These are phyloP conservation scores for Cavia aperea DNA, from an alignment of 2,113 vertebrate genomes.

Conservation along the genomic window DNA sequence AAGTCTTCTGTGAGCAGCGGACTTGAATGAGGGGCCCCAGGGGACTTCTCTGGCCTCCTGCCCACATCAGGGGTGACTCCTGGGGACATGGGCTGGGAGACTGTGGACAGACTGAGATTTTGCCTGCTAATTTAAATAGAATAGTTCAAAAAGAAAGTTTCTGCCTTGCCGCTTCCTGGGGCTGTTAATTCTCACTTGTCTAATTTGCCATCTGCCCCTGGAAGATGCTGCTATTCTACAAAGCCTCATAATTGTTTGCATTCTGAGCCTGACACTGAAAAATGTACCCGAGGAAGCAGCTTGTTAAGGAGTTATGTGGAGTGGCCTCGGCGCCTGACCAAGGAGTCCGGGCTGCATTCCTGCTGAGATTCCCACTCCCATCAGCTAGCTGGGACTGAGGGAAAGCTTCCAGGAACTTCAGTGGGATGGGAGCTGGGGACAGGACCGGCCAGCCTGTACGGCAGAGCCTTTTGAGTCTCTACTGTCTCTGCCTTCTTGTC, in stretches of 20 bases:
- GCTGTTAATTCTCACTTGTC: slow-evolving; percentile 21
- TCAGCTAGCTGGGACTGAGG: slow-evolving; percentile 26
- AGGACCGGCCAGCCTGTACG: background rate
- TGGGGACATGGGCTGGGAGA: background rate
- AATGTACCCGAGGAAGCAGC: slow-evolving; percentile 58
- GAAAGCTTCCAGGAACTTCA: slow-evolving; percentile 59
- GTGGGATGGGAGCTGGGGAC: slow-evolving; percentile 40
- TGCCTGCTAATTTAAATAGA: background rate
- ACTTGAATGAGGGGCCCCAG: background rate
- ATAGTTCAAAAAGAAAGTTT: slow-evolving; percentile 29
- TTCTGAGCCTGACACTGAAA: slow-evolving; percentile 62
- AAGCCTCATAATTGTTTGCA: slow-evolving; percentile 29
- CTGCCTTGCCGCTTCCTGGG: slow-evolving; percentile 13
- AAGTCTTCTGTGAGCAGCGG: background rate
- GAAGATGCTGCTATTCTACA: slow-evolving; percentile 41
- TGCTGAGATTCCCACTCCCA: slow-evolving; percentile 59
- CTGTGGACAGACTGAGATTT: slow-evolving; percentile 23
- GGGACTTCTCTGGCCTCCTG: background rate
- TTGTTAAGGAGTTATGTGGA: slow-evolving; percentile 58
- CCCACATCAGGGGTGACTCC: background rate
- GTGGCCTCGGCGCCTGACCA: slow-evolving; percentile 59
- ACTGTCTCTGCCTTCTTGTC: slow-evolving; percentile 20
- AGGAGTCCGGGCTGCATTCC: slow-evolving; percentile 52
- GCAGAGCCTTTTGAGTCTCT: background rate
- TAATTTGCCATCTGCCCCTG: slow-evolving; percentile 46